Conservation (phyloP, 2,113 vertebrate species). For the Euleptes europaea region DNA sequence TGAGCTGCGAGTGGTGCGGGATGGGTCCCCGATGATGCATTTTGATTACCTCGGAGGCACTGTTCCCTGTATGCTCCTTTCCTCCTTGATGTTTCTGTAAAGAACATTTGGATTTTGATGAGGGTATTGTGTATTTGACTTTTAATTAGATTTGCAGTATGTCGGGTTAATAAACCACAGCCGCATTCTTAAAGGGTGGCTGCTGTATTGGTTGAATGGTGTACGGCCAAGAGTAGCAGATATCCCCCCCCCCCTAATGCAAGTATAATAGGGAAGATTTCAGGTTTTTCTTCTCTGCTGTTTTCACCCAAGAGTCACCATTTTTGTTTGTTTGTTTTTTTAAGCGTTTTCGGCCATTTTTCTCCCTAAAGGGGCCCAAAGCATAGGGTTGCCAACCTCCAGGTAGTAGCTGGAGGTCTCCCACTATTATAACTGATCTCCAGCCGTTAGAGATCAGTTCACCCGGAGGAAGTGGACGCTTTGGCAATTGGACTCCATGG, state of each 20-base stretch:
- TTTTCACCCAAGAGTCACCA: no score
- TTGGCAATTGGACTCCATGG: no score
- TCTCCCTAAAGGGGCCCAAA: no score
- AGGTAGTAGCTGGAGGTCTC: no score
- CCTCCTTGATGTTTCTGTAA: conserved; percentile 80
- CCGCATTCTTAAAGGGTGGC: conserved; percentile 7
- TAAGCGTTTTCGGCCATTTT: no score
- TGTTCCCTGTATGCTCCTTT: conserved; percentile 65
- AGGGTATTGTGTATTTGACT: conserved; percentile 74
- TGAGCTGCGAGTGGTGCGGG: conserved; percentile 87
- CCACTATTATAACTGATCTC: no score
- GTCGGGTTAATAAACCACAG: conserved; percentile 67
- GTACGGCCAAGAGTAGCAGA: neutral
- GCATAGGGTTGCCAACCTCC: no score
- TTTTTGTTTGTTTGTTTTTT: no score
- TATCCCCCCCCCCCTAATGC: neutral
- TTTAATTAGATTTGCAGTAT: conserved; percentile 78
- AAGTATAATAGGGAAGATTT: no score
- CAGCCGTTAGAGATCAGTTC: no score
- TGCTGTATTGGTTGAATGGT: neutral
- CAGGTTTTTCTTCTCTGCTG: no score
- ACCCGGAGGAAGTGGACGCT: no score
- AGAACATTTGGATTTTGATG: conserved; percentile 80
- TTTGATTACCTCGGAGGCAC: conserved; percentile 77
- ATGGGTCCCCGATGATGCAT: conserved; percentile 86